These are phyloP conservation scores for Lagopus leucura DNA, from an alignment of 2,113 vertebrate species.

Conservation along the genomic window DNA sequence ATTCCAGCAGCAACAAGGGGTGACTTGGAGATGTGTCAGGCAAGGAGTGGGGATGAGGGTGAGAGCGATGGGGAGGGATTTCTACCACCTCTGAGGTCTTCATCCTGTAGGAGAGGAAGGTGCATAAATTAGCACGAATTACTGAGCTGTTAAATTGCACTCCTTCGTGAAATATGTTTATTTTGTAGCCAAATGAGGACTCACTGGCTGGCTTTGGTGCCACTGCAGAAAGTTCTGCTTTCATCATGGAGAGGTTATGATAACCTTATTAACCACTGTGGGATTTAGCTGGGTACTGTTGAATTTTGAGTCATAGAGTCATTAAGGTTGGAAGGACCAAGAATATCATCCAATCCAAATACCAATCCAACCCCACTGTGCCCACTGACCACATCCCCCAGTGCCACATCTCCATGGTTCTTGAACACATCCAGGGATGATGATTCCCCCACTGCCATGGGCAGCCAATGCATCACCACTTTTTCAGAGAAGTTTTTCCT, in stretches of 20 bases:
- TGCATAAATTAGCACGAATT: not conserved
- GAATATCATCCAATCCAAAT: no score
- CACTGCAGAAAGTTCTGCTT: not conserved
- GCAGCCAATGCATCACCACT: no score
- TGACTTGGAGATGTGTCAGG: not conserved
- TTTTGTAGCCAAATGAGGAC: not conserved
- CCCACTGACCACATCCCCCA: no score
- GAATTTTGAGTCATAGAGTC: not conserved
- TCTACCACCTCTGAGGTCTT: not conserved
- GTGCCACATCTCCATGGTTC: no score
- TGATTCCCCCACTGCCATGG: no score
- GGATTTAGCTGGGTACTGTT: not conserved
- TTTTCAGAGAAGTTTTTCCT: no score
- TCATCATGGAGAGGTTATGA: not conserved
- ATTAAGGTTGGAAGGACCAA: no score
- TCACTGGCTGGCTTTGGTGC: not conserved
- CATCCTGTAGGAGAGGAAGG: not conserved
- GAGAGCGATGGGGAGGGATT: not conserved
- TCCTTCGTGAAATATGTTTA: not conserved
- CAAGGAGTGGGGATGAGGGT: not conserved
- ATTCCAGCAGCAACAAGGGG: not conserved
- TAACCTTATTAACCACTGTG: not conserved
- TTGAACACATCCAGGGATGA: no score
- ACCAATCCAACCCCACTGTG: no score
- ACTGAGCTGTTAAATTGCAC: not conserved